These are phyloP conservation scores for Volucella zonaria DNA, from an alignment of 2,888 invertebrate species.

Conservation along the genomic window DNA sequence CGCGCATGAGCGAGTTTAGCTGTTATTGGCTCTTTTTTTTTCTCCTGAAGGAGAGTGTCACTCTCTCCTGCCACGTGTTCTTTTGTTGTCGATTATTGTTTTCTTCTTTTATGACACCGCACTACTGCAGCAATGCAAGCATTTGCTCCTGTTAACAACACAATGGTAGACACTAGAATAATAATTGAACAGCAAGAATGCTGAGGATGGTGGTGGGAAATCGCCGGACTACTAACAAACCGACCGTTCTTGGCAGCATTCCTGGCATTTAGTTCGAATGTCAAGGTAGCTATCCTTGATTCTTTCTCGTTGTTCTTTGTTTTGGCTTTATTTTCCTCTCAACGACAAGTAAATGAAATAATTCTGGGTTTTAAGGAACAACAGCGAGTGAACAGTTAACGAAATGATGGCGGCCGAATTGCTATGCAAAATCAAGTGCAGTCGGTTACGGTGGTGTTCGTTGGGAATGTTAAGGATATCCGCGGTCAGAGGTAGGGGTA, in stretches of 20 bases:
- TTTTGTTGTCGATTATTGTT: slow-evolving; percentile 7
- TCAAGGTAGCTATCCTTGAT: slow-evolving; percentile 55
- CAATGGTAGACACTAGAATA: slow-evolving; percentile 59
- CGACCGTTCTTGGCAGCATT: slow-evolving; percentile 7
- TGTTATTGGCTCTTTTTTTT: neutral
- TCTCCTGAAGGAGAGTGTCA: neutral
- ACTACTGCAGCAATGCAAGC: slow-evolving; percentile 53
- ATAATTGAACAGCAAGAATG: slow-evolving; percentile 56
- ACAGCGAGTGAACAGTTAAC: slow-evolving; percentile 49
- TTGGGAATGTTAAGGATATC: no score
- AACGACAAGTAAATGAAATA: slow-evolving; percentile 67
- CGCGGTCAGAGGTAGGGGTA: no score
- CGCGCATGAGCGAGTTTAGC: slow-evolving; percentile 51
- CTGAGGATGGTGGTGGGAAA: neutral
- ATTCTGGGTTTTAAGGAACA: slow-evolving; percentile 48
- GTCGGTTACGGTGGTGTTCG: slow-evolving; percentile 8
- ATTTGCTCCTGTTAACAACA: slow-evolving; percentile 67
- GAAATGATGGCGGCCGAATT: neutral
- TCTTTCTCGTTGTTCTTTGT: slow-evolving; percentile 5
- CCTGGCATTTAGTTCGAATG: slow-evolving; percentile 55
- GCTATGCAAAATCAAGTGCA: slow-evolving; percentile 43
- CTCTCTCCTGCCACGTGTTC: slow-evolving; percentile 36
- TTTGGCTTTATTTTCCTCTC: slow-evolving; percentile 44
- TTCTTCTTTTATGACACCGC: slow-evolving; percentile 3
- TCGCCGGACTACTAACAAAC: neutral